Conservation (phyloP, 2,113 vertebrate species). For the Oceanites oceanicus region DNA sequence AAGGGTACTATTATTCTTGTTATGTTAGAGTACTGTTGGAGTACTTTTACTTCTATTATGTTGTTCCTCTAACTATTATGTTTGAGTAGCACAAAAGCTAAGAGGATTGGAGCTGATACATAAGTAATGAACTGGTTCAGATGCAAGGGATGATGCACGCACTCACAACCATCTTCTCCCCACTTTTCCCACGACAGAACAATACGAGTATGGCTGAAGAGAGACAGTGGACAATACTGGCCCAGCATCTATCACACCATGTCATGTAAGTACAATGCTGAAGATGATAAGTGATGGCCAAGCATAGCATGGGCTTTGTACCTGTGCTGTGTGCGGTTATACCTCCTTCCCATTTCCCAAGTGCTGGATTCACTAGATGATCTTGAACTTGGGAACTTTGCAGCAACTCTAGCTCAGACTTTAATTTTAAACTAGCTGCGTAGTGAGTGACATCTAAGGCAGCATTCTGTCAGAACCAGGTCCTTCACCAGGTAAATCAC, state of each 20-base stretch:
- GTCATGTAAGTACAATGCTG: constrained; percentile 82
- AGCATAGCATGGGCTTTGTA: neutral
- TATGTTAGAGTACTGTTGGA: neutral
- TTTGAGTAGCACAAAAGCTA: neutral
- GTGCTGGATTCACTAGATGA: neutral
- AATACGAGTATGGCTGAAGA: constrained; percentile 93
- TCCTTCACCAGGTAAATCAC: neutral
- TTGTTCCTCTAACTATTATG: neutral
- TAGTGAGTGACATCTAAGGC: neutral
- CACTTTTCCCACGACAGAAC: constrained; percentile 73
- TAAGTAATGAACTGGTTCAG: neutral
- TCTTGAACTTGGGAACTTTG: neutral
- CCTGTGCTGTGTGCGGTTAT: neutral
- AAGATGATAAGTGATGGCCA: neutral
- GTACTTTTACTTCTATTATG: neutral
- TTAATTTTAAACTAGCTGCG: neutral
- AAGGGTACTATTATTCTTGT: neutral
- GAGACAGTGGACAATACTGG: constrained; percentile 97
- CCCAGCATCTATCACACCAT: constrained; percentile 94
- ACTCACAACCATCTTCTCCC: neutral
- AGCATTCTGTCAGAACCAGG: neutral
- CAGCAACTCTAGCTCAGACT: neutral
- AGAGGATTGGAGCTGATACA: neutral
- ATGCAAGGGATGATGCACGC: neutral
- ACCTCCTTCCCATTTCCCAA: neutral